phyloP scores from a whole-genome alignment of 2,888 invertebrate species.

The Drosophila paracracens region DNA sequence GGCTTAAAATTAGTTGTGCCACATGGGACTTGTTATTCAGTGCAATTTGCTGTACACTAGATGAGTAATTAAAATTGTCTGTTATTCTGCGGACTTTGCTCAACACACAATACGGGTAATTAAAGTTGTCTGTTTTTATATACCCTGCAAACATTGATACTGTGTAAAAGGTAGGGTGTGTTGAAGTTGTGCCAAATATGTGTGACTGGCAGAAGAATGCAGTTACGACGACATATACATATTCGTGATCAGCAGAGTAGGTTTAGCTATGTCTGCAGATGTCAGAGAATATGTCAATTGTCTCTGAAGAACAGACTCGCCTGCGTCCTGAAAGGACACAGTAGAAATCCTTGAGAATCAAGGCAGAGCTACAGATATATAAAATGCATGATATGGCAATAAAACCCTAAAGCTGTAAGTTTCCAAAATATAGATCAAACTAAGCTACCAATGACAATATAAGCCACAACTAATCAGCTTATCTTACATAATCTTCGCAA shows the following conservation, averaged over 20 bases:
- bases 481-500: background rate
- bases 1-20: background rate
- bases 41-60: background rate
- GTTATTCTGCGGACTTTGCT: background rate
- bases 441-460: background rate
- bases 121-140: background rate
- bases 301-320: background rate
- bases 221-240: background rate
- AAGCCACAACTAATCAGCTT: background rate
- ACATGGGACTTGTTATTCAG: background rate
- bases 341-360: background rate
- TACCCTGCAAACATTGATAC: background rate
- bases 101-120: background rate
- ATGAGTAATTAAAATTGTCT: constrained; percentile 3
- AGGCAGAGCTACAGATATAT: background rate
- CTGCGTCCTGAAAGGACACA: no score
- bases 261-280: no score
- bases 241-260: background rate
- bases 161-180: background rate
- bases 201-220: background rate
- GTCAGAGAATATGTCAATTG: background rate
- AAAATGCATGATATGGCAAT: rapidly evolving
- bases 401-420: background rate
- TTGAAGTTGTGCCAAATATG: background rate
- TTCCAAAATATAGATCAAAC: background rate